These are phyloP conservation scores for Sternotherus odoratus DNA, from an alignment of 2,797 vertebrate species.

Conservation along the genomic window DNA sequence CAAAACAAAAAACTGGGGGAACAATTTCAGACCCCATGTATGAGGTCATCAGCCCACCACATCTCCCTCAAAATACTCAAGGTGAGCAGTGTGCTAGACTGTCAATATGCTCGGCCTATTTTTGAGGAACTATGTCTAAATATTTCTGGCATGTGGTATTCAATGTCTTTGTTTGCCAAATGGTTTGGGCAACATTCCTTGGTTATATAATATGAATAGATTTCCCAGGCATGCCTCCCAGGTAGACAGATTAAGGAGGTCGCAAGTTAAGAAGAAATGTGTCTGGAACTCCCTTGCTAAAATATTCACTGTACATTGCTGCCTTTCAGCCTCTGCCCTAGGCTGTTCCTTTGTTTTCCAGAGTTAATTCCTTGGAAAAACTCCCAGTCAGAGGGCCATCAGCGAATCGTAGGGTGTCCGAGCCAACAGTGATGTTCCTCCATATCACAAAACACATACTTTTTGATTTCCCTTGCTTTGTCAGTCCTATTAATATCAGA, in stretches of 20 bases:
- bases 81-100: neutral
- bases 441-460: neutral
- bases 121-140: constrained; percentile 15
- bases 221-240: constrained; percentile 43
- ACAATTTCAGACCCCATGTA: neutral
- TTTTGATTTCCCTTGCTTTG: neutral
- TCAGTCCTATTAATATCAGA: neutral
- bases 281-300: constrained; percentile 24
- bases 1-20: neutral
- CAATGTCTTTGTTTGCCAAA: constrained; percentile 29
- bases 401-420: neutral
- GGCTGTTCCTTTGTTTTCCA: neutral
- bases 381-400: neutral
- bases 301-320: constrained; percentile 13
- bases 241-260: neutral
- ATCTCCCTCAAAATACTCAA: neutral
- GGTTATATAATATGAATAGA: constrained; percentile 37
- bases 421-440: neutral
- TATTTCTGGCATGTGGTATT: constrained; percentile 25
- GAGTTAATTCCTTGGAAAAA: neutral
- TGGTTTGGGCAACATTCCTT: constrained; percentile 44
- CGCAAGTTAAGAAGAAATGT: constrained; percentile 5
- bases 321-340: neutral
- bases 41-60: neutral
- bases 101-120: neutral